These are phyloP conservation scores for Hofmannophila pseudospretella DNA, from an alignment of 2,888 invertebrate genomes.

Conservation along the genomic window DNA sequence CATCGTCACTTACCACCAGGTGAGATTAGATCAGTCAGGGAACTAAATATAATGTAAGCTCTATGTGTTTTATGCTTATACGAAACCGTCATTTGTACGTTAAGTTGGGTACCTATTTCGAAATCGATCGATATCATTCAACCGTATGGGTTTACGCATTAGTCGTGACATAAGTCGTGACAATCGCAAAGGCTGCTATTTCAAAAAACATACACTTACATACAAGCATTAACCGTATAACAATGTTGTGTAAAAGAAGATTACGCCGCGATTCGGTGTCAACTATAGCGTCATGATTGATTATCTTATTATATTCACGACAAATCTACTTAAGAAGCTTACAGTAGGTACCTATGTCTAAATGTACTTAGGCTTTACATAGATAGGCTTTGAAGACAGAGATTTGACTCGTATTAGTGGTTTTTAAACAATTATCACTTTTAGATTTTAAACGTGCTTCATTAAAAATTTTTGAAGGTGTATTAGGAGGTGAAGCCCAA, in stretches of 20 bases:
- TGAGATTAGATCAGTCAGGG: no score
- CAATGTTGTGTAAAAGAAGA: constrained; percentile 30
- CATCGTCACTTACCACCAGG: no score
- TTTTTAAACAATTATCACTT: not conserved
- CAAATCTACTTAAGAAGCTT: not conserved
- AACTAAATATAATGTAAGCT: no score
- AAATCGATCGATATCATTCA: not conserved
- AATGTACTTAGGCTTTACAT: no score
- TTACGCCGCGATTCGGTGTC: constrained; percentile 16
- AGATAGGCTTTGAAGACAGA: no score
- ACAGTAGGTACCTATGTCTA: not conserved
- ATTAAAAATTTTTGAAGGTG: no score
- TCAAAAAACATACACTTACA: not conserved
- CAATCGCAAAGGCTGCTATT: constrained; percentile 1
- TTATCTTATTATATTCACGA: constrained; percentile 44
- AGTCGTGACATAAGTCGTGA: not conserved
- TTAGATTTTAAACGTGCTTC: not conserved
- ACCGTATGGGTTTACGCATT: constrained; percentile 2
- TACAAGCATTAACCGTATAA: not conserved
- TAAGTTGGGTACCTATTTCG: not conserved
- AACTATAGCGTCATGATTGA: constrained; percentile 25
- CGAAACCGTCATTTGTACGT: no score
- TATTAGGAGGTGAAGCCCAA: no score
- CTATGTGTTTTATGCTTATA: no score
- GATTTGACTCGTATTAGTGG: not conserved